Evolutionary conservation across 2,797 vertebrate species (phyloP), one percentile per base, ranked within the genome.

Genomic region (Xyrichtys novacula): DNA sequence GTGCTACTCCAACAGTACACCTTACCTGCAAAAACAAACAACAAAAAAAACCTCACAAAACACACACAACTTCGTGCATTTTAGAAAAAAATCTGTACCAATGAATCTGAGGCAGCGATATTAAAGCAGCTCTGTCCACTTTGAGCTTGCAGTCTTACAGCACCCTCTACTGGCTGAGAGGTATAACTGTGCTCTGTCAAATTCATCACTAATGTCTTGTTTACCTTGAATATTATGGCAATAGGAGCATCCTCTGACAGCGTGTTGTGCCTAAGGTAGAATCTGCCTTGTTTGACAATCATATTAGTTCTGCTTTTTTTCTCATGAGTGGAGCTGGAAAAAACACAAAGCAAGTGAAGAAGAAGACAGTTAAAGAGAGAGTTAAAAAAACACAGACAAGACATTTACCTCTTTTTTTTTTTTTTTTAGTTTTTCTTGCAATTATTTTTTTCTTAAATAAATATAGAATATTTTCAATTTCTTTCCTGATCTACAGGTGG

Each of bases 221-320:
- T 20, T 85, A 98, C 98, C 96, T 99, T 99, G 88, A 99, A 99
- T 84, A 99, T 98, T 68, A 99, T 96, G 79, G 95, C 97, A 17
- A 99, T 99, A 7, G 98, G 98, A 50, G 98, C 98, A 10, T 99
- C 98, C 86, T 99, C 98, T 0, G 97, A 98, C 61, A 99, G 90
- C 0, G 98, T 99, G 86, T 99, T 99, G 89, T 99, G 98, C 65
- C 95, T 95, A 83, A 99, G 75, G 77, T 99, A 99, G 91, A 99
- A 99, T 26, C 96, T 92, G 11, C 98, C 98, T 87, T 99, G 96
- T 67, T 98, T 99, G 59, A 99, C 95, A 6, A 96, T 94, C 85
- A 99, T 94, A 78, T 98, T 99, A 44, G 98, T 99, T 92, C 98
- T 96, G 88, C 97, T 99, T 81, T 99, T 99, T 92, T 99, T 99